These are phyloP conservation scores for Rotaria socialis DNA, from an alignment of 2,888 invertebrate species.

Conservation along the genomic window DNA sequence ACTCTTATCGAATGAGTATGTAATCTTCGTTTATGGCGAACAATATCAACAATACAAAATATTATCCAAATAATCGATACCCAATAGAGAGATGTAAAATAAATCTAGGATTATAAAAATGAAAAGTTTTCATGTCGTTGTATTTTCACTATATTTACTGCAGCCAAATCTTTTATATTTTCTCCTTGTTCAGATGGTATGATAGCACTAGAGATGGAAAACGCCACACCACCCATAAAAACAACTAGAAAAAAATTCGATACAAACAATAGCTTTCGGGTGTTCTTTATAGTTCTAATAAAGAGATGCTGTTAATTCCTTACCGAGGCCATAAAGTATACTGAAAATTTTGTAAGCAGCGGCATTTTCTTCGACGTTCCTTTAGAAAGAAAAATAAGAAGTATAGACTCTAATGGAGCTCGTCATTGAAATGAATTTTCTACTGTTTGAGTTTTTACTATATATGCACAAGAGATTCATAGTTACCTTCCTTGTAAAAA, in stretches of 20 bases:
- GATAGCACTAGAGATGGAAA: conserved; percentile 6
- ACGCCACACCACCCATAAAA: conserved; percentile 9
- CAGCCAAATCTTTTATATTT: background rate
- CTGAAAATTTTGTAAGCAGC: conserved; percentile 15
- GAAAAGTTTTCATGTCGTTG: background rate
- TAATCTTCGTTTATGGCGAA: conserved; percentile 9
- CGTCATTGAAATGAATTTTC: background rate
- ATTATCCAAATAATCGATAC: background rate
- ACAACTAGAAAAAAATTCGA: background rate
- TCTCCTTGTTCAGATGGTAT: background rate
- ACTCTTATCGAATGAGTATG: background rate
- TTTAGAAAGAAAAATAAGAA: background rate
- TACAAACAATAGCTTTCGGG: no score
- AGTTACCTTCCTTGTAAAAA: background rate
- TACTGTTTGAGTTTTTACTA: no score
- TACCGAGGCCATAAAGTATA: conserved; percentile 32
- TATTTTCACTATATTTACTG: background rate
- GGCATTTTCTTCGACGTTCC: background rate
- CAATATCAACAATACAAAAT: conserved; percentile 15
- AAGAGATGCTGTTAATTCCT: no score
- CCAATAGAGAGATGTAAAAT: conserved; percentile 30
- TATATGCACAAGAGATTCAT: no score
- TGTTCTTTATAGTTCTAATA: no score
- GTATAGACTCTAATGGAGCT: no score
- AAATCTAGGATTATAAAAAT: background rate